Conservation (phyloP, 2,113 vertebrate genomes). For the Oostethus manadensis region DNA sequence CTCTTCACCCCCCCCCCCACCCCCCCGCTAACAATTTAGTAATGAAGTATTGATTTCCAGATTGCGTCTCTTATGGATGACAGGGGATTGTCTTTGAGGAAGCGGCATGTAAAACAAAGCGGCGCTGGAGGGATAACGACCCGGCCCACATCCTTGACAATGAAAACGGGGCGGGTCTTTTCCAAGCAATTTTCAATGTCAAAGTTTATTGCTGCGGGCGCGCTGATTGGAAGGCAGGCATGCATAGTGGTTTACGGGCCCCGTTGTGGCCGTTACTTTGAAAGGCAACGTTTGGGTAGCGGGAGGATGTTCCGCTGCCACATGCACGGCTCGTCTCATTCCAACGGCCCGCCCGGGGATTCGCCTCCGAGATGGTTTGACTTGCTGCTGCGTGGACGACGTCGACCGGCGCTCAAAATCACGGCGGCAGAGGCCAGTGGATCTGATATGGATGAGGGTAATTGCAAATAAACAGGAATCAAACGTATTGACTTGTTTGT, state of each 20-base stretch:
- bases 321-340: conserved; percentile 82
- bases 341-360: conserved; percentile 80
- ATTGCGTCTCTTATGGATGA: conserved; percentile 93
- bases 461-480: too few species aligned
- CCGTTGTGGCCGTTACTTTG: conserved; percentile 92
- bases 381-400: conserved; percentile 66
- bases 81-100: conserved; percentile 99
- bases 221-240: conserved; percentile 81
- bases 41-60: conserved; percentile 99
- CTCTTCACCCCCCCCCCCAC: conserved; percentile 75
- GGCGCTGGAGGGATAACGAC: conserved; percentile 94
- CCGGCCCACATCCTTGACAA: conserved; percentile 86
- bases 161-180: conserved; percentile 81
- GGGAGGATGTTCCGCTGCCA: conserved; percentile 92
- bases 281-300: conserved; percentile 99
- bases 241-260: conserved; percentile 92
- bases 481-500: too few species aligned
- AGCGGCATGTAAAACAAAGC: conserved; percentile 95
- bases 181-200: conserved; percentile 87
- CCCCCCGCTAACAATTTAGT: conserved; percentile 97
- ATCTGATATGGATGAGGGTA: too few species aligned
- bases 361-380: conserved; percentile 77
- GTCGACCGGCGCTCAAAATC: conserved; percentile 74
- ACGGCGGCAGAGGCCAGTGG: neutral
- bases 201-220: conserved; percentile 83